Evolutionary conservation across 2,797 vertebrate species (phyloP).

Genomic region (Sitta carolinensis): DNA sequence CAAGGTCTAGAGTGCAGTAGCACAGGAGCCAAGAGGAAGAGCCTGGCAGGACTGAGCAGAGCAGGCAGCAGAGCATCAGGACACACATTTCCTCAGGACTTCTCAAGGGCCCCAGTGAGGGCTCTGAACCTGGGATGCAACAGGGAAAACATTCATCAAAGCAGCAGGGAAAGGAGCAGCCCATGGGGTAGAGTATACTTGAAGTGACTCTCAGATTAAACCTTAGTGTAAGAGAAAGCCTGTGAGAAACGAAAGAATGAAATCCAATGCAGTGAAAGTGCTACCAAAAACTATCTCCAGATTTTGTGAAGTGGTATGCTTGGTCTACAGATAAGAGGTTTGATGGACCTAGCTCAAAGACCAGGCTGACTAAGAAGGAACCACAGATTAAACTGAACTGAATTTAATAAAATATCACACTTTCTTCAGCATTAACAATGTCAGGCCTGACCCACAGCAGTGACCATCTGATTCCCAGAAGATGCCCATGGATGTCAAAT

Average conservation of each 20-base stretch:
- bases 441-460: background rate
- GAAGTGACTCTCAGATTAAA: background rate
- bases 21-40: background rate
- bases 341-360: background rate
- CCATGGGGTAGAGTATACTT: background rate
- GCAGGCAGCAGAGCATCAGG: background rate
- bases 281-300: background rate
- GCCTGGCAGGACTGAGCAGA: background rate
- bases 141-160: background rate
- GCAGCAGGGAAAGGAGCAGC: background rate
- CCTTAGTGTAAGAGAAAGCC: background rate
- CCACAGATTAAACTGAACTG: background rate
- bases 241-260: background rate
- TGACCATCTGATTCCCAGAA: background rate
- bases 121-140: background rate
- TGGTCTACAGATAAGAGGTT: background rate
- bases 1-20: background rate
- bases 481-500: rapidly evolving
- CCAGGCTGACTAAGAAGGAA: background rate
- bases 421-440: background rate
- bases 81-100: background rate
- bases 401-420: background rate
- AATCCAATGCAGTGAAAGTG: background rate
- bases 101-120: background rate
- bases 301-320: background rate